Percentiles rank a stretch among this genome's conserved stretches.
These are phyloP conservation scores for Spatulosminthurus flaviceps DNA, from an alignment of 2,888 invertebrate species.

Conservation along the genomic window DNA sequence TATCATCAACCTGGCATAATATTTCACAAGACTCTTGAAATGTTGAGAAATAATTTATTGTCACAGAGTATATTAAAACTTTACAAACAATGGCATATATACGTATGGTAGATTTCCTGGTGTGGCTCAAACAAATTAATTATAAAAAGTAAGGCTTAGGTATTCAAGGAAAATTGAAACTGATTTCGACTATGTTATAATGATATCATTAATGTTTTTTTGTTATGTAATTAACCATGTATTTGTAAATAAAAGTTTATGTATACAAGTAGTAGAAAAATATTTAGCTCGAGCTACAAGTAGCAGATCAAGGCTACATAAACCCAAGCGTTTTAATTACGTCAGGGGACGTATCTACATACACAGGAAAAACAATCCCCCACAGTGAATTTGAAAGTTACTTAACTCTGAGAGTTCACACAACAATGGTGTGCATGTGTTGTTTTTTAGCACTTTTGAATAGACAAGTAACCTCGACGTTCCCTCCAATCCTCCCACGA, in stretches of 20 bases:
- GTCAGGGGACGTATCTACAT: slow-evolving; percentile 4
- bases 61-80: slow-evolving; percentile 24
- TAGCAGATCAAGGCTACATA: slow-evolving; percentile 19
- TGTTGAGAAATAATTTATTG: slow-evolving; percentile 25
- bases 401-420: slow-evolving; percentile 2
- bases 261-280: slow-evolving; percentile 34
- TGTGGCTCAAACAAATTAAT: slow-evolving; percentile 39
- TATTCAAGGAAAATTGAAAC: slow-evolving; percentile 30
- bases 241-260: slow-evolving; percentile 43
- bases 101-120: slow-evolving; percentile 37
- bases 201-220: slow-evolving; percentile 43
- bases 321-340: slow-evolving; percentile 15
- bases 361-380: not conserved
- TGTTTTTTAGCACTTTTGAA: slow-evolving; percentile 3
- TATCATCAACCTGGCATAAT: slow-evolving; percentile 24
- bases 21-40: slow-evolving; percentile 24
- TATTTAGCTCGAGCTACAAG: slow-evolving; percentile 42
- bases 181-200: slow-evolving; percentile 34
- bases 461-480: not conserved
- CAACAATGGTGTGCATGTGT: slow-evolving; percentile 4
- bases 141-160: slow-evolving; percentile 14
- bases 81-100: slow-evolving; percentile 20
- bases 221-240: slow-evolving; percentile 25
- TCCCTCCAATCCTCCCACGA: not conserved
- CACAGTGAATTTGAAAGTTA: not conserved